phyloP scores from a whole-genome alignment of 2,797 vertebrate species.

The Pangasius macronema region DNA sequence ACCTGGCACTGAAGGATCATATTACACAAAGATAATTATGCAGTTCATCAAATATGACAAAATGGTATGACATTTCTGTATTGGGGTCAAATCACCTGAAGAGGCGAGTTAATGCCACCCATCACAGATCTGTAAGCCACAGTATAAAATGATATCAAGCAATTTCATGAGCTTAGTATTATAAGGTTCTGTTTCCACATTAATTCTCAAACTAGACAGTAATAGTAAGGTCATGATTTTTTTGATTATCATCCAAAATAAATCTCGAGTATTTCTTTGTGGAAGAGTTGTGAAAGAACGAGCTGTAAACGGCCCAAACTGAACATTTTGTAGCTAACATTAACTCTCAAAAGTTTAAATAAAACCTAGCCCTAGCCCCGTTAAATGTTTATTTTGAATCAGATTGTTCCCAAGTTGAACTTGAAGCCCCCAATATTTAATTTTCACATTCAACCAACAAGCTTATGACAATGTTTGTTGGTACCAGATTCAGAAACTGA shows the following conservation, averaged over 20 bases:
- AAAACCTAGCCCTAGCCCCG: background rate
- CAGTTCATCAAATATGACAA: background rate
- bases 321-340: background rate
- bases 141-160: background rate
- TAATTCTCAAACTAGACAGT: background rate
- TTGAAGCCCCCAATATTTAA: background rate
- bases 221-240: background rate
- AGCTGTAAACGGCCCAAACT: background rate
- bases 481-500: too few relatives aligned
- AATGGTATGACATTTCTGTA: background rate
- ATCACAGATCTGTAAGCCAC: conserved; percentile 19
- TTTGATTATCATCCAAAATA: background rate
- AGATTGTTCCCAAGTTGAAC: background rate
- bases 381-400: background rate
- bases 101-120: background rate
- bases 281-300: background rate
- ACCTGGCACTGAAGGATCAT: conserved; percentile 19
- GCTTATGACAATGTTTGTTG: background rate
- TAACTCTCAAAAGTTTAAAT: background rate
- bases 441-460: conserved; percentile 6
- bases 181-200: background rate
- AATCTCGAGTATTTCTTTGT: background rate
- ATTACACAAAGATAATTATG: conserved; percentile 2
- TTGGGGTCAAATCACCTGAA: background rate
- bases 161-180: background rate